Percentiles rank a stretch among this genome's conserved stretches.
Evolutionary conservation across 2,113 vertebrate genomes (phyloP).

Genomic region (Sebastes fasciatus): DNA sequence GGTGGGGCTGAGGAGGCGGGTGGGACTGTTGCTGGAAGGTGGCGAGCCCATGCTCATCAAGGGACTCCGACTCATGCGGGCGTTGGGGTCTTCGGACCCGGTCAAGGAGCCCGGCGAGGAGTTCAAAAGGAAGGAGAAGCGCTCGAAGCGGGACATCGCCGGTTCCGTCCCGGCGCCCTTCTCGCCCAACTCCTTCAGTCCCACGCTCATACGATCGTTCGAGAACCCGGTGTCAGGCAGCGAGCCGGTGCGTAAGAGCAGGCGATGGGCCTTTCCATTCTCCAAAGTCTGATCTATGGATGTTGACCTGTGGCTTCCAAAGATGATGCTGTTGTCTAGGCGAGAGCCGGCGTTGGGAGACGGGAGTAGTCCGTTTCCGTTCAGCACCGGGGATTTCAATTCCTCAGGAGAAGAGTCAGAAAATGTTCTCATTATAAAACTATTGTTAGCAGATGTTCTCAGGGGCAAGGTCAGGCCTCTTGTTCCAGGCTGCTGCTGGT

Average conservation of each 20-base stretch:
- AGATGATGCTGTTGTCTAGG: conserved; percentile 90
- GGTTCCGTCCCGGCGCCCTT: background rate
- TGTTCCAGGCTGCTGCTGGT: conserved; percentile 16
- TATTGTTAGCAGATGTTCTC: conserved; percentile 43
- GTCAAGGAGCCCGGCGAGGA: conserved; percentile 58
- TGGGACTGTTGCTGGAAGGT: conserved; percentile 49
- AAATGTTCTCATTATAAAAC: conserved; percentile 67
- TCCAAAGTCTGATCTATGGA: conserved; percentile 54
- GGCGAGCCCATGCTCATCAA: conserved; percentile 19
- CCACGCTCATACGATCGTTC: conserved; percentile 20
- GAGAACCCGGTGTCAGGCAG: conserved; percentile 60
- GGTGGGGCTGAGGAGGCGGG: conserved; percentile 53
- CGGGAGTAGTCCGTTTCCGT: conserved; percentile 58
- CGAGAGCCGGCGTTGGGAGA: conserved; percentile 77
- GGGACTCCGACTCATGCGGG: conserved; percentile 55
- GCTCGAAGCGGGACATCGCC: conserved; percentile 55
- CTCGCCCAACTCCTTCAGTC: conserved; percentile 2
- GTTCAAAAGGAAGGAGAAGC: conserved; percentile 73
- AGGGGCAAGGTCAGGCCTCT: conserved; percentile 24
- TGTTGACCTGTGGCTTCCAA: conserved; percentile 71
- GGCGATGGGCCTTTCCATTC: conserved; percentile 30
- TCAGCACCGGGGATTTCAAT: conserved; percentile 66
- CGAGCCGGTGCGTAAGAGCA: conserved; percentile 63
- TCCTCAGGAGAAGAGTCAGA: conserved; percentile 63
- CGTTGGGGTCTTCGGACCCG: conserved; percentile 21